Conservation (phyloP, 2,888 invertebrate species). For the Acrocyrtus sp. region DNA sequence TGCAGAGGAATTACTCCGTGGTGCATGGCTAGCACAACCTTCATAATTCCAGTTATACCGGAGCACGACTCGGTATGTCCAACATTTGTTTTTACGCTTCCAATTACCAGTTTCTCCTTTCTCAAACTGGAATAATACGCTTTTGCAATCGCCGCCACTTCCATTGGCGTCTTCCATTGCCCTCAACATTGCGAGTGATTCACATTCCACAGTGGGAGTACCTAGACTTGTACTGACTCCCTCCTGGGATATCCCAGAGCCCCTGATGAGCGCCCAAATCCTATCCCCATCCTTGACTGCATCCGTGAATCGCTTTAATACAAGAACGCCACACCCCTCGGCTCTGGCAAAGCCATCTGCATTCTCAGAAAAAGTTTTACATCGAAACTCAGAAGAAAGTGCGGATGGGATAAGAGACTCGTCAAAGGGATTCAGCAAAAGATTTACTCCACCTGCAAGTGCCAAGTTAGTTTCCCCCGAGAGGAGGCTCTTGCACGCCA, state of each 20-base stretch:
- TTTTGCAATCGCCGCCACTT: slow-evolving; percentile 17
- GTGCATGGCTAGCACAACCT: slow-evolving; percentile 21
- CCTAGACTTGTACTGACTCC: slow-evolving; percentile 25
- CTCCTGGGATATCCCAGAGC: slow-evolving; percentile 20
- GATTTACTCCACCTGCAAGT: slow-evolving; percentile 41
- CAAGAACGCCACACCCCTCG: slow-evolving; percentile 45
- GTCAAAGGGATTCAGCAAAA: slow-evolving; percentile 11
- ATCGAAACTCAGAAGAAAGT: slow-evolving; percentile 16
- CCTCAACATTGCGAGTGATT: slow-evolving; percentile 13
- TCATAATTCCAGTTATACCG: neutral
- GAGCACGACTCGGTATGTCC: slow-evolving; percentile 3
- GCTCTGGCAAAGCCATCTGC: slow-evolving; percentile 48
- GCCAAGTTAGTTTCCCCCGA: slow-evolving; percentile 20
- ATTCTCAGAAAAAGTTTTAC: slow-evolving; percentile 44
- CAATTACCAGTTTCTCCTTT: slow-evolving; percentile 4
- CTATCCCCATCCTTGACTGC: slow-evolving; percentile 15
- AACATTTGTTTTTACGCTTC: slow-evolving; percentile 22
- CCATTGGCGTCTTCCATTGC: slow-evolving; percentile 22
- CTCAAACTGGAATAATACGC: slow-evolving; percentile 15
- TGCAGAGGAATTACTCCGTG: slow-evolving; percentile 39
- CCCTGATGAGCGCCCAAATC: slow-evolving; percentile 21
- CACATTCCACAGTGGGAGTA: slow-evolving; percentile 14
- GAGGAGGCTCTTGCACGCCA: slow-evolving; percentile 34
- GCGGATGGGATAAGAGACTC: neutral
- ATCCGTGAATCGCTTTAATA: slow-evolving; percentile 37